Conservation (phyloP, 2,797 vertebrate genomes). For the Urocyon cinereoargenteus region DNA sequence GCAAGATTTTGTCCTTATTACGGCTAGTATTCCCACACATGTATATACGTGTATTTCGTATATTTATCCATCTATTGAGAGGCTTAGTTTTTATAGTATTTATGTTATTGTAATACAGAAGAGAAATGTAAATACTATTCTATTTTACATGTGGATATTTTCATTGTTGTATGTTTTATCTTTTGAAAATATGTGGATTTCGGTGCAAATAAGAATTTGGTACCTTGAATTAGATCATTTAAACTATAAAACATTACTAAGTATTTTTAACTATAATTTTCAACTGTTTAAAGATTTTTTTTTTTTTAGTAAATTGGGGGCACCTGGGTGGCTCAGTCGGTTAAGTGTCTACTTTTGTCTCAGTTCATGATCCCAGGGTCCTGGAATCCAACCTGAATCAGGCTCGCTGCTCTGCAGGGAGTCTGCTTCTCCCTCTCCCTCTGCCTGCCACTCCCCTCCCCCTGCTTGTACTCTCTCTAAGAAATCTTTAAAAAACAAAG, state of each 20-base stretch:
- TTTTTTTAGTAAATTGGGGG: too few species aligned
- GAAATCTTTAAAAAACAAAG: too few species aligned
- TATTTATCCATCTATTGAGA: not conserved
- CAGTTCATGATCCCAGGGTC: too few species aligned
- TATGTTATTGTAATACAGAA: not conserved
- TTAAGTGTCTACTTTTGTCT: too few species aligned
- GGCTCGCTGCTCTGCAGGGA: too few species aligned
- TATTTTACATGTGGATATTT: not conserved
- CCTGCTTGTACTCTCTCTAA: too few species aligned
- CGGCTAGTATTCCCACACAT: not conserved
- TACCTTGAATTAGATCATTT: constrained; percentile 12
- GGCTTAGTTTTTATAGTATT: not conserved
- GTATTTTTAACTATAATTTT: constrained; percentile 10
- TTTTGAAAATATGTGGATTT: not conserved
- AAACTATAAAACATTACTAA: not conserved
- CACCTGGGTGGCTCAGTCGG: too few species aligned
- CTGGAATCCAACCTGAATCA: too few species aligned
- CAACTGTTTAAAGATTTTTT: not conserved
- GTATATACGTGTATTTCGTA: not conserved
- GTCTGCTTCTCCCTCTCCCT: too few species aligned
- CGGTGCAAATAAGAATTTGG: not conserved
- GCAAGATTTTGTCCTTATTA: not conserved
- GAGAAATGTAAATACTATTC: not conserved
- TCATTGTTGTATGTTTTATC: not conserved
- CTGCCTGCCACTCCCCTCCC: too few species aligned